Evolutionary conservation across 2,888 invertebrate genomes (phyloP).

Genomic region (Polymixis flavicincta): DNA sequence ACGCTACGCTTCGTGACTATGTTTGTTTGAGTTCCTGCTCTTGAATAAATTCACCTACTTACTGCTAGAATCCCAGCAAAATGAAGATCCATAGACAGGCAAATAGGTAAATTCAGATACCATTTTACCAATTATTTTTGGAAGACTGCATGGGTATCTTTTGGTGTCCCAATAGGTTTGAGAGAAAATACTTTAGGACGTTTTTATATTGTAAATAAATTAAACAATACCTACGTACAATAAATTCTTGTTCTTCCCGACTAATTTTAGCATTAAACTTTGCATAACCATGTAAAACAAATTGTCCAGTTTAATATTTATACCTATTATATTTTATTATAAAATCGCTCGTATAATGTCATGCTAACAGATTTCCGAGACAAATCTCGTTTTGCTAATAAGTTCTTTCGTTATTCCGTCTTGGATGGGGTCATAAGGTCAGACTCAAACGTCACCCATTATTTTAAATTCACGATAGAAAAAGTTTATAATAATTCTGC

Average conservation of each 20-base stretch:
- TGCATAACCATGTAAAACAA: constrained; percentile 34
- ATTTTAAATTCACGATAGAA: constrained; percentile 71
- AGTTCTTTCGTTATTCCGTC: constrained; percentile 68
- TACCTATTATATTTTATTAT: constrained; percentile 40
- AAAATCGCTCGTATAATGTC: constrained; percentile 52
- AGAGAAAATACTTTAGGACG: not conserved
- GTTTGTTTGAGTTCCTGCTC: constrained; percentile 28
- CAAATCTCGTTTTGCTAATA: constrained; percentile 64
- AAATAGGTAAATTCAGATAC: not conserved
- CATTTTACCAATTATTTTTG: not conserved
- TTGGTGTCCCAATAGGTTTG: not conserved
- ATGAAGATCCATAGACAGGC: not conserved
- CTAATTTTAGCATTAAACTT: constrained; percentile 13
- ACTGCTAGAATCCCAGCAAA: not conserved
- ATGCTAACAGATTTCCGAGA: constrained; percentile 53
- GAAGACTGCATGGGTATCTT: not conserved
- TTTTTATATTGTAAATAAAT: not conserved
- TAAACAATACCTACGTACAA: not conserved
- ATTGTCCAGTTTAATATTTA: constrained; percentile 51
- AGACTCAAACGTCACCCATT: constrained; percentile 73
- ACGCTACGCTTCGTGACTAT: constrained; percentile 44
- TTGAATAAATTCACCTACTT: not conserved
- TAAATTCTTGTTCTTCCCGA: not conserved
- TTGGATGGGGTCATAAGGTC: constrained; percentile 77
- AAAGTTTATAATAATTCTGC: constrained; percentile 57